Evolutionary conservation across 1,140 invertebrate genomes (phyloP).

Genomic region (Marisa cornuarietis): DNA sequence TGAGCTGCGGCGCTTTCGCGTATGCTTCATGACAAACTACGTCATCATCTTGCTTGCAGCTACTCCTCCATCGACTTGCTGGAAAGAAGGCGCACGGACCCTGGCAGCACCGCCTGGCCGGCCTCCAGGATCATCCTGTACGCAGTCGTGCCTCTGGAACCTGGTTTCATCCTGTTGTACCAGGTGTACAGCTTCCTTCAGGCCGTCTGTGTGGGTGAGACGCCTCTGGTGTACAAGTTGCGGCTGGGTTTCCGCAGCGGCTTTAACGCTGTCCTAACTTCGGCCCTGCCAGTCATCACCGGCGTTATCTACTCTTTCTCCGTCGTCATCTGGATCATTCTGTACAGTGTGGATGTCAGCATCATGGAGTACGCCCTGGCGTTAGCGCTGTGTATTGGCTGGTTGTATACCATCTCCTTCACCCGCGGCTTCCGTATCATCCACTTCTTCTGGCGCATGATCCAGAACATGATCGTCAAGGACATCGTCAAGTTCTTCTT

Average conservation of each 20-base stretch:
- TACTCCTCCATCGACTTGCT: conserved; percentile 37
- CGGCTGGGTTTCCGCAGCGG: background rate
- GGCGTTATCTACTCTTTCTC: conserved; percentile 40
- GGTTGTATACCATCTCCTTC: conserved; percentile 54
- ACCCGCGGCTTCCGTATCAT: conserved; percentile 55
- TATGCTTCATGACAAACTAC: too few relatives aligned
- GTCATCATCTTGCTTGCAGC: conserved; percentile 1
- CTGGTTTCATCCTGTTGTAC: conserved; percentile 41
- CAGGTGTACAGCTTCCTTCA: conserved; percentile 17
- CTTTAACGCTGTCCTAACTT: conserved; percentile 20
- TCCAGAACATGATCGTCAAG: conserved; percentile 56
- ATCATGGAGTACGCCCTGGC: conserved; percentile 53
- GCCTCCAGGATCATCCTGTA: conserved; percentile 34
- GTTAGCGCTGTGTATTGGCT: conserved; percentile 49
- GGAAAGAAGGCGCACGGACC: conserved; percentile 25
- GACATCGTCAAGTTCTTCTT: conserved; percentile 56
- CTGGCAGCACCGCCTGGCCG: conserved; percentile 18
- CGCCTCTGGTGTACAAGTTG: conserved; percentile 4
- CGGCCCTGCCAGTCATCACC: conserved; percentile 28
- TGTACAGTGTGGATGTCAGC: conserved; percentile 30
- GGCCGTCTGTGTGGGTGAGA: background rate
- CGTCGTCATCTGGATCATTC: conserved; percentile 48
- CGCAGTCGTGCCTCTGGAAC: conserved; percentile 44
- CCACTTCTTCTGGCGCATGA: conserved; percentile 59
- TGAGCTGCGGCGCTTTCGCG: too few relatives aligned